Percentiles rank a stretch among this genome's conserved stretches.
Conservation (phyloP, 2,113 vertebrate species). For the Rhineura floridana region DNA sequence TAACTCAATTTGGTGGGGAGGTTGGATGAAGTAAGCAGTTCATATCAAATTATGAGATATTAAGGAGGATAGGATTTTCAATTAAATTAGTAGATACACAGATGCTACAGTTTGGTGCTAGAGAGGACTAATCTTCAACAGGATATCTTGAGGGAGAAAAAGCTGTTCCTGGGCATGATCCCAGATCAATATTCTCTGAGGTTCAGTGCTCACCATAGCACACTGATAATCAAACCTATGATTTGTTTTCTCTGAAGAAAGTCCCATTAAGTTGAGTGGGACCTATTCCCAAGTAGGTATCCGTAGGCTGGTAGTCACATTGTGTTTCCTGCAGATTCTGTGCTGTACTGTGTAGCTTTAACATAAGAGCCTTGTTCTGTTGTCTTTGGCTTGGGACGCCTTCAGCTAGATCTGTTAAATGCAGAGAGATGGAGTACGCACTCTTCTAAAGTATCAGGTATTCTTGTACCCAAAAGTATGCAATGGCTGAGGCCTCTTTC, state of each 20-base stretch:
- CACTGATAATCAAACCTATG: not conserved
- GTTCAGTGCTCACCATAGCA: not conserved
- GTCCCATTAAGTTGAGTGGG: not conserved
- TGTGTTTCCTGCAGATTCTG: not conserved
- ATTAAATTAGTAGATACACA: not conserved
- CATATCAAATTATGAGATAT: not conserved
- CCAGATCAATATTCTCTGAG: not conserved
- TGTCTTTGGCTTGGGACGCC: not conserved
- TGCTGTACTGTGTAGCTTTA: not conserved
- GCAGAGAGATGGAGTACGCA: not conserved
- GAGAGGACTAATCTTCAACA: not conserved
- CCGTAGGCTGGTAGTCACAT: not conserved
- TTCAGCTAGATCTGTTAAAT: not conserved
- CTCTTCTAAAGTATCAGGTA: not conserved
- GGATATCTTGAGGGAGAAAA: not conserved
- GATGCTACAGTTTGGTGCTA: not conserved
- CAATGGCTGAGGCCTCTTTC: not conserved
- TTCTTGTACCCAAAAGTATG: not conserved
- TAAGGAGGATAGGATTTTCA: not conserved
- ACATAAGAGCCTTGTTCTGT: not conserved
- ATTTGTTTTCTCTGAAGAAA: not conserved
- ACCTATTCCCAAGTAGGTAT: not conserved
- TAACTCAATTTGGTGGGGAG: not conserved
- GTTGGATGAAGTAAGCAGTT: not conserved
- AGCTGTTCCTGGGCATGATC: not conserved